Conservation (phyloP, 2,888 invertebrate genomes). For the Philereme vetulata region DNA sequence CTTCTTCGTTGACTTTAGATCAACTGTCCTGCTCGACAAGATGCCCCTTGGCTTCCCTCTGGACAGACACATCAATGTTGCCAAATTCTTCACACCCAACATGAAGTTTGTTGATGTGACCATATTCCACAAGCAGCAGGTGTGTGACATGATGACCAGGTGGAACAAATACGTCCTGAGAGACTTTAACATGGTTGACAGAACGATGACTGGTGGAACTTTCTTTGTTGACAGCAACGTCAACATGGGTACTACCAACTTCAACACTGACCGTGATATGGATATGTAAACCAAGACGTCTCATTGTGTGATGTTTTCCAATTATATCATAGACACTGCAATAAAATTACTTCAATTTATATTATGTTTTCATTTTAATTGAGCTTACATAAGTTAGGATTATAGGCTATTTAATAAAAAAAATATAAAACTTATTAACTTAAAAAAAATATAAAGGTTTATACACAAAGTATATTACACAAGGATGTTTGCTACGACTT, state of each 20-base stretch:
- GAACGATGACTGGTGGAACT: conserved; percentile 56
- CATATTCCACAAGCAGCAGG: conserved; percentile 85
- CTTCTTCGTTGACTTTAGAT: conserved; percentile 65
- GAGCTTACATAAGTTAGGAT: too few species aligned
- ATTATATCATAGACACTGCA: too few species aligned
- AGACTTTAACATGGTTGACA: conserved; percentile 61
- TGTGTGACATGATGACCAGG: conserved; percentile 72
- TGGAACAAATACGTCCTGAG: conserved; percentile 69
- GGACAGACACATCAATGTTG: conserved; percentile 85
- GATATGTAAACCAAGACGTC: conserved; percentile 11
- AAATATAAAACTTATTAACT: too few species aligned
- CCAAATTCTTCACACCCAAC: conserved; percentile 86
- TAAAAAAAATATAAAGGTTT: too few species aligned
- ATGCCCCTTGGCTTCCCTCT: conserved; percentile 89
- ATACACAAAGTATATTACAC: too few species aligned
- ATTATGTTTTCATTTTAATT: too few species aligned
- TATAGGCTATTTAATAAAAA: too few species aligned
- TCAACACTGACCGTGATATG: conserved; percentile 13
- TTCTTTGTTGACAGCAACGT: conserved; percentile 63
- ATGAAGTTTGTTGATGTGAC: conserved; percentile 86
- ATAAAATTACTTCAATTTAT: too few species aligned
- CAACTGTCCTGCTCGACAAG: conserved; percentile 81
- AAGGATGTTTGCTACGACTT: too few species aligned
- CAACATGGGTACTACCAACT: conserved; percentile 29
- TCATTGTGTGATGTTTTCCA: too few species aligned